Base-by-base conservation (phyloP, 2,888 invertebrate species). In the Macroteleia sp. region DNA sequence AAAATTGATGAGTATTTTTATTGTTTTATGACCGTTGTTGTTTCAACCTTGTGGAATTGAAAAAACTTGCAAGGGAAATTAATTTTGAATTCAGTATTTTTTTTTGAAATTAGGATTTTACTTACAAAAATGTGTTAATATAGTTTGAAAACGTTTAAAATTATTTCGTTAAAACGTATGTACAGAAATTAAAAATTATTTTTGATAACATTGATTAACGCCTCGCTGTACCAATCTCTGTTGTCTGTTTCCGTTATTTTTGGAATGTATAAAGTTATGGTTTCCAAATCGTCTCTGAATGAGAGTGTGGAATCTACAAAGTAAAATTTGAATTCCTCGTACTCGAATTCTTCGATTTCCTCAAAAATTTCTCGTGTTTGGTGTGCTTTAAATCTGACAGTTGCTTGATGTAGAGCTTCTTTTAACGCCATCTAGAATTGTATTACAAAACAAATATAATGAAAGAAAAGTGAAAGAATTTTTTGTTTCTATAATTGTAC, bases 321-420 rank as follows among this genome's bases (percentile, higher is more conserved):
- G 14, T 77, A 77, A 66, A 77, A 77, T 42, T 71, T 71, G 32
- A 77, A 77, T 34, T 77, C 71, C 39, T 77, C 77, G n/a, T 61
- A 67, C 4, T 44, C 22, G n/a, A 36, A 41, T 4, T 61, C 41
- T 12, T 56, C 20, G 0, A 2, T 2, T 28, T 71, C 61, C 30
- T 70, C 66, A 8, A 61, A n/a, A 1, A 30, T 42, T 56, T 56
- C 84, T 82, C 93, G 92, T 93, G 86, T 91, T 41, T 71, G 34
- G 12, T 20, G 10, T 2, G 92, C 84, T 89, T 92, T 67, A 92
- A 88, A 80, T 92, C 93, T 80, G 88, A 86, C 64, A 83, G 91
- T 75, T 91, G 90, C 82, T 92, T 92, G 82, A 86, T 92, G 48
- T 92, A 92, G 59, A 91, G 93, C 88, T 92, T 93, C 90, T 91